phyloP scores from a whole-genome alignment of 1,140 invertebrate species.

The Camponotus floridanus region DNA sequence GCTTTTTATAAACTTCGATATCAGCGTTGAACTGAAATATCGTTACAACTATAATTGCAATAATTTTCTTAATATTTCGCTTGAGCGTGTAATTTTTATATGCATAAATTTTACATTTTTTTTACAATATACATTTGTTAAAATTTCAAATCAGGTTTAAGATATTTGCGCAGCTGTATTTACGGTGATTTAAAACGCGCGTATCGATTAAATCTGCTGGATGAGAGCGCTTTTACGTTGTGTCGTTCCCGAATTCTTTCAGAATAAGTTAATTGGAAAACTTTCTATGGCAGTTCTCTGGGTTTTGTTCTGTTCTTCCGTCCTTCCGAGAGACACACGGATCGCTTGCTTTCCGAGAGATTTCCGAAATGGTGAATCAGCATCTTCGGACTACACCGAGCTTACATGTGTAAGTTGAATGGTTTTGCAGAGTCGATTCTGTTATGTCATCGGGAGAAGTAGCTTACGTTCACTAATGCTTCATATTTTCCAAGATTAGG shows the following conservation, averaged over 20 bases:
- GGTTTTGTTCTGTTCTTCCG: conserved; percentile 16
- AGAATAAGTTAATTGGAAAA: conserved; percentile 63
- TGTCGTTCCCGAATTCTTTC: conserved; percentile 32
- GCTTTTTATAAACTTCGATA: not conserved
- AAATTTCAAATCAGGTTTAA: not conserved
- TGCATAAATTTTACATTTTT: not conserved
- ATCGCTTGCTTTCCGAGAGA: conserved; percentile 1
- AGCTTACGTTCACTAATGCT: not conserved
- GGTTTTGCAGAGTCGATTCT: conserved; percentile 1
- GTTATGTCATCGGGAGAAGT: conserved; percentile 10
- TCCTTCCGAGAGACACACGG: not conserved
- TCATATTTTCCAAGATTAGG: not conserved
- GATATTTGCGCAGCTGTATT: not conserved
- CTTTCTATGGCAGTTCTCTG: conserved; percentile 27
- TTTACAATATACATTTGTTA: not conserved
- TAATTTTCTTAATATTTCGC: not conserved
- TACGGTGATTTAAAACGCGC: not conserved
- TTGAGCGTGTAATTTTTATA: not conserved
- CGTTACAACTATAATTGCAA: not conserved
- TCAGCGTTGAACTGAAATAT: not conserved
- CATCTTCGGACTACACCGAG: conserved; percentile 22
- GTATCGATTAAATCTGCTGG: conserved; percentile 23
- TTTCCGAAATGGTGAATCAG: conserved; percentile 46
- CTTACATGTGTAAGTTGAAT: conserved; percentile 43
- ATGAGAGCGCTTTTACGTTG: conserved; percentile 18